Base-by-base conservation (phyloP, 2,888 invertebrate genomes). In the Drosophila imparisetae region DNA sequence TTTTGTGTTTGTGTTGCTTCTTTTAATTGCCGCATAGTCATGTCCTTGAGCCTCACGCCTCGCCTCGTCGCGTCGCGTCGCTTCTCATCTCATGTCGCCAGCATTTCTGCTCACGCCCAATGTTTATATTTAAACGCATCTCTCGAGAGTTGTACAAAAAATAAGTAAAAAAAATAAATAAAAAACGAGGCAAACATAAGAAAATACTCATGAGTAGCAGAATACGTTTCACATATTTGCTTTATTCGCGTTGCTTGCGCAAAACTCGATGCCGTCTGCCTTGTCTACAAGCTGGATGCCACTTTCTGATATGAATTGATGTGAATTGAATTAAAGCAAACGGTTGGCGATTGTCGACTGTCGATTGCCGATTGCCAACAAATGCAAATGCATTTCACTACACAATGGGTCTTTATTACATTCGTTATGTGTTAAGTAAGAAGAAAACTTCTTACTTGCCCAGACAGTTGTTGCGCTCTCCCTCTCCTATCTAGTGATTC, bases 311-410 rank as follows among this genome's bases (percentile, higher is more conserved):
- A 49, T 76, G 72, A 83, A 83, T 83, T 86, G 84, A 86, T 86
- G 67, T 72, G 82, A 86, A 86, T 83, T 86, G 72, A 86, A 86
- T 83, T 84, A 74, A 80, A 40, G 65, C 60, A 53, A 69, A 72
- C 86, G 75, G 34, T 66, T 62, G 60, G 24, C 54, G 42, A 36
- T 62, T 52, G n/a, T 2, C 58, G 27, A 45, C 18, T 65, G 36
- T 5, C 52, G 42, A 6, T 27, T 36, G 63, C 34, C 58, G 8
- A 2, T 36, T 11, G 32, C 32, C 18, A 34, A 27, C 38, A 48
- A 52, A 68, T 42, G 40, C 29, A 58, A 58, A 67, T 40, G 29
- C 49, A 55, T 55, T 55, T 55, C 24, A 38, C 24, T 13, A 24
- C 34, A 24, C 54, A 29, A 42, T 34, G 40, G 18, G 2, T 42